Evolutionary conservation across 2,797 vertebrate species (phyloP), one percentile per base, ranked within the genome.

Genomic region (Sebastes diaconus): DNA sequence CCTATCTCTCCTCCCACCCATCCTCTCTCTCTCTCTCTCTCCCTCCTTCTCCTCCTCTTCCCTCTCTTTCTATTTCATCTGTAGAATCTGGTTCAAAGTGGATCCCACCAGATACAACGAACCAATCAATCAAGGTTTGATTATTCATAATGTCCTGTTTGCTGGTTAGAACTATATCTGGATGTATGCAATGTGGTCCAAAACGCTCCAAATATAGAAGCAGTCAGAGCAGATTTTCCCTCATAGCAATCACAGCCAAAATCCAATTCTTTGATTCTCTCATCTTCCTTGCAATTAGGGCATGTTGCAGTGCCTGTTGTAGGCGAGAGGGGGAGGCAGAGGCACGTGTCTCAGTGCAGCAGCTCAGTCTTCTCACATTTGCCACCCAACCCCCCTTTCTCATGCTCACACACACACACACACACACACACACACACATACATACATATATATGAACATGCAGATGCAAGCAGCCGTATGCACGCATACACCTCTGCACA

Each of bases 81-180:
- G 73, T 70, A 95, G 94, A 93, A 71, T 87, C 89, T 63, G 83
- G 77, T 63, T 90, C 93, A 79, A 95, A 92, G 81, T 92, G 91
- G 92, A 87, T 84, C 73, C 89, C 88, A 70, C 46, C 91, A 77
- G 94, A 95, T 36, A 55, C 84, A 67, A 75, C 52, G 2, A 89
- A 61, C 83, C 89, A 90, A 80, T 88, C 90, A 77, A 88, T 80
- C 80, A 95, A 95, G 94, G 95, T 95, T 78, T 84, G 90, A 86
- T 69, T 86, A 34, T 18, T 87, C 77, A 52, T 77, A 13, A 69
- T 87, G 76, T 84, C 84, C 63, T 78, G 42, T 73, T 63, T 84
- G 29, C 73, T 64, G 27, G 69, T 59, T 68, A 24, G 16, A 65
- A 67, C 64, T 60, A 16, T 59, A 50, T 72, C 63, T 73, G 64